Evolutionary conservation across 2,113 vertebrate species (phyloP), one percentile per base, ranked within the genome.

Genomic region (Noturus placidus): DNA sequence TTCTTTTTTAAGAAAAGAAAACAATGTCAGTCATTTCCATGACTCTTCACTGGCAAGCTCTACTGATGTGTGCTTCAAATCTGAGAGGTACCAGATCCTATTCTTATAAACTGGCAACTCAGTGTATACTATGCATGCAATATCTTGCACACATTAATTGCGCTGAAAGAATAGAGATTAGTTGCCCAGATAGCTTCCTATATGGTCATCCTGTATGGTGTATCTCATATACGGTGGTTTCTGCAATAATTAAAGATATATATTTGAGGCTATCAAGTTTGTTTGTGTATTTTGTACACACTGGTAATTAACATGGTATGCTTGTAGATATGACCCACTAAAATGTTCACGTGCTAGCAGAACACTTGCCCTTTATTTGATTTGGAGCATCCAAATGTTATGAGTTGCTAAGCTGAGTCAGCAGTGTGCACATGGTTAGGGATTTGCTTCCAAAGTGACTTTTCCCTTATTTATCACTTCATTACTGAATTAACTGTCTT

Each of bases 391-490:
- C 33, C 56, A 38, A 38, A 59, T 81, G 54, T 59, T 59, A 81
- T 35, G 54, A 59, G 78, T 80, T 80, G 78, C 50, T 22, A 15
- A 22, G 79, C 79, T 81, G 79, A 81, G 54, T 61, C 79, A 81
- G 52, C 77, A 56, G 8, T 20, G 3, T 56, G n/a, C 15, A 56
- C 4, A 4, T 33, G 15, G n/a, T 56, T 17, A 79, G 56, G 33
- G 79, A 59, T 81, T 81, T 81, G 33, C 56, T 81, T 81, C 79
- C 56, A 14, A 59, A 5, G 20, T 59, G 54, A 59, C 33, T 57
- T 59, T 70, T 20, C 63, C 9, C 11, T 33, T 20, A 46, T 83
- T 72, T 35, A 54, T 35, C 67, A 84, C 46, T 20, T 56, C 13
- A 15, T 72, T 56, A 84, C 19, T 27, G 10, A 84, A 84, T 33